A percentile compares a stretch with the other conserved stretches of the same genome.
phyloP scores from a whole-genome alignment of 1,140 invertebrate genomes.

The Trichoplusia ni region DNA sequence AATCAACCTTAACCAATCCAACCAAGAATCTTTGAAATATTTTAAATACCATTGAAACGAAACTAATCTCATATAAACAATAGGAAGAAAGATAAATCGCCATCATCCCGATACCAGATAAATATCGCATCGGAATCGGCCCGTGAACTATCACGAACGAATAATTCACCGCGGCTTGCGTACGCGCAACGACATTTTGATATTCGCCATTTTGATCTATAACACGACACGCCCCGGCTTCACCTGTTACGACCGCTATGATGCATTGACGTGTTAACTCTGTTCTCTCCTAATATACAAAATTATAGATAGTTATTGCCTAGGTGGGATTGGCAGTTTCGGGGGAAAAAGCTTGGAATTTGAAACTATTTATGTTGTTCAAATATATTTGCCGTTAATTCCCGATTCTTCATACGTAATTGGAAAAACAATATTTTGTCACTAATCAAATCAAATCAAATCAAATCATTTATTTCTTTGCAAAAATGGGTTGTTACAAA shows the following conservation, averaged over 20 bases:
- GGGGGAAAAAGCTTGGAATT: too few relatives aligned
- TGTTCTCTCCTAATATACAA: too few relatives aligned
- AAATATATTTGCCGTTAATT: too few relatives aligned
- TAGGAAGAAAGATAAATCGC: conserved; percentile 26
- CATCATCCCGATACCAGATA: conserved; percentile 15
- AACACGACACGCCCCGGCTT: conserved; percentile 17
- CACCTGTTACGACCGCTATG: conserved; percentile 22
- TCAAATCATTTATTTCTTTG: too few relatives aligned
- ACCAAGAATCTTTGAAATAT: too few relatives aligned
- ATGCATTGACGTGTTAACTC: conserved; percentile 13
- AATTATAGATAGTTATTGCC: not conserved
- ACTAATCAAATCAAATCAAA: too few relatives aligned
- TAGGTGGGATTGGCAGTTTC: not conserved
- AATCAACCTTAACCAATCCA: too few relatives aligned
- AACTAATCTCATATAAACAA: conserved; percentile 17
- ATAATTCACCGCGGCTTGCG: conserved; percentile 21
- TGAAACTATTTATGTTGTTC: too few relatives aligned
- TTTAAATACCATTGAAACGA: conserved; percentile 2
- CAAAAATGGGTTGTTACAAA: too few relatives aligned
- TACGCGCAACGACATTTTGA: conserved; percentile 29
- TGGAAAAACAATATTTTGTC: too few relatives aligned
- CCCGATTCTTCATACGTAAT: too few relatives aligned
- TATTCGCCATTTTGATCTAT: conserved; percentile 30
- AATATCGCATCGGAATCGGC: conserved; percentile 26
- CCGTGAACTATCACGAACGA: conserved; percentile 28